phyloP scores from a whole-genome alignment of 2,888 invertebrate genomes.

The Thumatha senex region DNA sequence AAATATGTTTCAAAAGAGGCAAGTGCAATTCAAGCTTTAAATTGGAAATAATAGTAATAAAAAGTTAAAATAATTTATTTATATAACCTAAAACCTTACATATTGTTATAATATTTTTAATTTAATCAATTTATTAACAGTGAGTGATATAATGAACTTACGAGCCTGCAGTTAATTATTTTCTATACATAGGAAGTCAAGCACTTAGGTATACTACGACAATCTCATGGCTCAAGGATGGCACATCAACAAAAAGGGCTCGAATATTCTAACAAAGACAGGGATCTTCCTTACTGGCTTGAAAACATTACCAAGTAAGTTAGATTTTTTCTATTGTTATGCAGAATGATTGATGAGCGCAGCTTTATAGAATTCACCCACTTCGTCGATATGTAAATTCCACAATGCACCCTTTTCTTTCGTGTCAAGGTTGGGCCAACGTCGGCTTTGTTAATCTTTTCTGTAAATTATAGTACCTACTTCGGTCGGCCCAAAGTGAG shows the following conservation, averaged over 20 bases:
- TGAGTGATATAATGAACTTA: conserved; percentile 24
- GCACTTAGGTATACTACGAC: conserved; percentile 25
- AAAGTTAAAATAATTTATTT: conserved; percentile 18
- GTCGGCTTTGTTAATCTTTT: conserved; percentile 4
- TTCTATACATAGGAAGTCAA: conserved; percentile 7
- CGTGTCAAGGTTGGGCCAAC: conserved; percentile 52
- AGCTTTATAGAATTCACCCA: conserved; percentile 14
- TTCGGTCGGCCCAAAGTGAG: conserved; percentile 1
- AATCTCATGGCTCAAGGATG: conserved; percentile 72
- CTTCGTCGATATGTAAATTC: conserved; percentile 40
- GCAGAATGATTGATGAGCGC: conserved; percentile 49
- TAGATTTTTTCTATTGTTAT: conserved; percentile 18
- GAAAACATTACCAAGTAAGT: conserved; percentile 76
- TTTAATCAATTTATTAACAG: conserved; percentile 7
- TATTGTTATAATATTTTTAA: conserved; percentile 8
- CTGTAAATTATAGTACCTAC: not conserved
- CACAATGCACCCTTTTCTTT: conserved; percentile 46
- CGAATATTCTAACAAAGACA: conserved; percentile 57
- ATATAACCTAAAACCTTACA: conserved; percentile 8
- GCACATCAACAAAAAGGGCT: conserved; percentile 64
- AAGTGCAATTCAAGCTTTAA: conserved; percentile 57
- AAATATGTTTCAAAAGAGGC: conserved; percentile 75
- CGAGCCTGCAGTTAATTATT: conserved; percentile 20
- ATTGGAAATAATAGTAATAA: conserved; percentile 37
- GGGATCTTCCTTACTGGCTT: conserved; percentile 68